These are phyloP conservation scores for Gadus chalcogrammus DNA, from an alignment of 2,113 vertebrate species.

Conservation along the genomic window DNA sequence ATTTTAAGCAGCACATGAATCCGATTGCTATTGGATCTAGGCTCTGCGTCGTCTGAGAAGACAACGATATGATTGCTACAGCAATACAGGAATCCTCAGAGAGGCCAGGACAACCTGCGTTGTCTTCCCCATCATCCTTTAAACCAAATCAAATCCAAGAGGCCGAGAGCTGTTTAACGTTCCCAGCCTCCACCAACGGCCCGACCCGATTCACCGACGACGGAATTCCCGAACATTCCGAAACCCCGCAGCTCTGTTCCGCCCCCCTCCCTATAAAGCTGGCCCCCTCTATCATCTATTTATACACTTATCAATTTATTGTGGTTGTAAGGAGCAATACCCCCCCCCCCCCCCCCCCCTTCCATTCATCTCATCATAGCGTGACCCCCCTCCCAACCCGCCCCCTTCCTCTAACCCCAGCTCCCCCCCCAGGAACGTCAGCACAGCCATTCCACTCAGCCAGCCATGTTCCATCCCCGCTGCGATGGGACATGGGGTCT, in stretches of 20 bases:
- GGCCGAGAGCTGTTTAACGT: too few species aligned
- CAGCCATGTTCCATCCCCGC: slow-evolving; percentile 54
- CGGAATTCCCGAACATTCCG: not conserved
- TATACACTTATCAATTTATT: not conserved
- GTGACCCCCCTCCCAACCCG: slow-evolving; percentile 26
- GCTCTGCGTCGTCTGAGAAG: too few species aligned
- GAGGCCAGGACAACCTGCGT: too few species aligned
- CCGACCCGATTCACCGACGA: not conserved
- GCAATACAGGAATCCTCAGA: too few species aligned
- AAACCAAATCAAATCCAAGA: too few species aligned
- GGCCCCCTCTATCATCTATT: not conserved
- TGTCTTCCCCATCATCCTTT: too few species aligned
- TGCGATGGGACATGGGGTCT: slow-evolving; percentile 51
- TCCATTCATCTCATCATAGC: slow-evolving; percentile 63
- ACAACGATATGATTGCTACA: too few species aligned
- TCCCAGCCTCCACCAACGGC: not conserved
- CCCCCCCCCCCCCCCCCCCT: slow-evolving; percentile 11
- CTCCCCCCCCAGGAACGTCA: not conserved
- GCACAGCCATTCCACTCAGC: slow-evolving; percentile 50
- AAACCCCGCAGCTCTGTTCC: not conserved
- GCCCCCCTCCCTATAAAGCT: not conserved
- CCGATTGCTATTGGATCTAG: too few species aligned
- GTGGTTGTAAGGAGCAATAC: slow-evolving; percentile 66
- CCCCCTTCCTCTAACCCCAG: not conserved
- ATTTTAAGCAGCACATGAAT: too few species aligned